Evolutionary conservation across 2,797 vertebrate genomes (phyloP).

Genomic region (Pogoniulus pusillus): DNA sequence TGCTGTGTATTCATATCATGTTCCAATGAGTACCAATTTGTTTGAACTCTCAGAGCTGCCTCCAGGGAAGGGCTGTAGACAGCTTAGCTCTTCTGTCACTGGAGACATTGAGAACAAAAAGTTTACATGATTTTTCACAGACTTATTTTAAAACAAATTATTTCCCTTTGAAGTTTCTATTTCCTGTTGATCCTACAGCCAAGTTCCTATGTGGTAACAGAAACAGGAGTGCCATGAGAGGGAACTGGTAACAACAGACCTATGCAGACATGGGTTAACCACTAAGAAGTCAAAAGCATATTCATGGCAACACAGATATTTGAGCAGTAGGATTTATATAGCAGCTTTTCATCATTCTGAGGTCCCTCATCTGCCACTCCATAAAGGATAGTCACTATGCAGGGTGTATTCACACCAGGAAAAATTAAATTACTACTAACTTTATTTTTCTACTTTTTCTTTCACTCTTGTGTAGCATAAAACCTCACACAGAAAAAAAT

Average conservation of each 20-base stretch:
- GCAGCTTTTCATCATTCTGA: not conserved
- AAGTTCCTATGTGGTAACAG: not conserved
- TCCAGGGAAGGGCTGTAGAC: not conserved
- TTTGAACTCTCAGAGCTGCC: not conserved
- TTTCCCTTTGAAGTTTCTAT: conserved; percentile 4
- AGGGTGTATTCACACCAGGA: not conserved
- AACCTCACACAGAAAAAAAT: conserved; percentile 8
- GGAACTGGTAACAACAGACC: not conserved
- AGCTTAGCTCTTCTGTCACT: not conserved
- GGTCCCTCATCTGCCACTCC: not conserved
- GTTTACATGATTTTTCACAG: conserved; percentile 10
- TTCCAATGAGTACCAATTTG: not conserved
- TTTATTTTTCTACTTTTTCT: not conserved
- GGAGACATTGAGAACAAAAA: not conserved
- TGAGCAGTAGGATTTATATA: not conserved
- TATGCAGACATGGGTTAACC: not conserved
- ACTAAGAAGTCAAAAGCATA: not conserved
- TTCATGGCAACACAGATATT: not conserved
- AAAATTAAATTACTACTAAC: not conserved
- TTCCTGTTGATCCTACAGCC: not conserved
- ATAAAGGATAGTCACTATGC: not conserved
- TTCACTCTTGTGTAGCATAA: not conserved
- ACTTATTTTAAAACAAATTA: conserved; percentile 9
- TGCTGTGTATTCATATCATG: not conserved
- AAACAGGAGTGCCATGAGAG: not conserved